Percentiles rank a stretch among this genome's conserved stretches.
phyloP scores from a whole-genome alignment of 2,797 vertebrate species.

The Nannoperca australis region DNA sequence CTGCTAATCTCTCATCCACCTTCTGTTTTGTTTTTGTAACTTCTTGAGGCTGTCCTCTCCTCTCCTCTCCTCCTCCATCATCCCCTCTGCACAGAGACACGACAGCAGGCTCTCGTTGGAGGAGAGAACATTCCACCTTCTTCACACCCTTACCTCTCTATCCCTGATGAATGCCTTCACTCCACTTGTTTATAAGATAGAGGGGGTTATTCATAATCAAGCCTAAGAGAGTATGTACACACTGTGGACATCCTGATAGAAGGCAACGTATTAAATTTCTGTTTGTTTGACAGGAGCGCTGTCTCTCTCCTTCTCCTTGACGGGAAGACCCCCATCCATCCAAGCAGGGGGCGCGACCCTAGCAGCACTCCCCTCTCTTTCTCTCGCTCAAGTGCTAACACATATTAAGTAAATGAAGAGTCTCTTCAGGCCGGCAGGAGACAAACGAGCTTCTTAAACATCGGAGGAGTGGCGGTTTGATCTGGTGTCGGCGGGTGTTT shows the following conservation, averaged over 20 bases:
- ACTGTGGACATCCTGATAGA: conserved; percentile 93
- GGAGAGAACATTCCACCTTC: conserved; percentile 88
- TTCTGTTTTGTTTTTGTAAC: conserved; percentile 6
- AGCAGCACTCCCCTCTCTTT: conserved; percentile 88
- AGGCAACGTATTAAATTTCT: conserved; percentile 94
- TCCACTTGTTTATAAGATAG: conserved; percentile 93
- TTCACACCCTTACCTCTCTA: conserved; percentile 90
- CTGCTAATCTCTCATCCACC: conserved; percentile 8
- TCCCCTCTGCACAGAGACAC: conserved; percentile 53
- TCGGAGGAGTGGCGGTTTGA: conserved; percentile 90
- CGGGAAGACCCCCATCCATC: conserved; percentile 96
- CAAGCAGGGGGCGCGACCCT: conserved; percentile 90
- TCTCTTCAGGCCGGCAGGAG: conserved; percentile 89
- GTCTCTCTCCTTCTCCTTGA: conserved; percentile 91
- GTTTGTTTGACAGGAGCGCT: conserved; percentile 98
- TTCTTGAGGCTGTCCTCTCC: conserved; percentile 2
- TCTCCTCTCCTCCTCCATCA: conserved; percentile 29
- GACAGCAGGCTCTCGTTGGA: conserved; percentile 86
- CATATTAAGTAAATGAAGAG: conserved; percentile 96
- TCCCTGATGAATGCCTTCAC: conserved; percentile 93
- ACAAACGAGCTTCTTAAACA: conserved; percentile 95
- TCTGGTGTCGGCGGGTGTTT: conserved; percentile 91
- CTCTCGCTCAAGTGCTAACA: conserved; percentile 93
- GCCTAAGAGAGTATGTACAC: conserved; percentile 93
- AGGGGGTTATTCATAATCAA: conserved; percentile 94